phyloP scores from a whole-genome alignment of 2,888 invertebrate genomes.

The Proisotoma minuta region DNA sequence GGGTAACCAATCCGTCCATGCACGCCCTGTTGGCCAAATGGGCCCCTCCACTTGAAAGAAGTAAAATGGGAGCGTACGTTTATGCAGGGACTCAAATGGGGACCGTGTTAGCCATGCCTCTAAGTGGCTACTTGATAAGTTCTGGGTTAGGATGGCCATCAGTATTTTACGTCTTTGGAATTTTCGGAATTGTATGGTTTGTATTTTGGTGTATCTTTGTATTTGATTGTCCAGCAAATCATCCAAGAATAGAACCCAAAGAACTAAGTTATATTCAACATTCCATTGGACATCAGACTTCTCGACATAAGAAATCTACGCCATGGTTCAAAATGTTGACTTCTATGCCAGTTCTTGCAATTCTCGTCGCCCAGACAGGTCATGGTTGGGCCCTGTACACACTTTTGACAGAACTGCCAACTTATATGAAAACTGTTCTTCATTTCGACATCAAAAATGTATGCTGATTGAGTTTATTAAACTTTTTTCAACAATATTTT shows the following conservation, averaged over 20 bases:
- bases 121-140: conserved; percentile 78
- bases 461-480: conserved; percentile 12
- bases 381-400: conserved; percentile 67
- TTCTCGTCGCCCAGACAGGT: conserved; percentile 42
- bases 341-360: conserved; percentile 42
- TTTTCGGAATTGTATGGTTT: conserved; percentile 76
- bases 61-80: conserved; percentile 80
- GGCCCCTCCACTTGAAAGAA: conserved; percentile 87
- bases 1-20: conserved; percentile 93
- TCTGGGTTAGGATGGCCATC: conserved; percentile 78
- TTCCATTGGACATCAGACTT: conserved; percentile 33
- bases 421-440: conserved; percentile 77
- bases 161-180: conserved; percentile 80
- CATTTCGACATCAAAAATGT: conserved; percentile 72
- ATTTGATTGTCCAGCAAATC: conserved; percentile 67
- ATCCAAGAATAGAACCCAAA: conserved; percentile 68
- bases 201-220: conserved; percentile 69
- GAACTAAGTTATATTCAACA: conserved; percentile 61
- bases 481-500: background rate
- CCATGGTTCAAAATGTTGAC: conserved; percentile 43
- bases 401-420: conserved; percentile 73
- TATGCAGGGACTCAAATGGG: conserved; percentile 88
- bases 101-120: conserved; percentile 77
- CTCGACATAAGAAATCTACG: conserved; percentile 14
- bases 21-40: conserved; percentile 85